Conservation (phyloP, 2,797 vertebrate species). For the Melanotaenia parkinsoni region DNA sequence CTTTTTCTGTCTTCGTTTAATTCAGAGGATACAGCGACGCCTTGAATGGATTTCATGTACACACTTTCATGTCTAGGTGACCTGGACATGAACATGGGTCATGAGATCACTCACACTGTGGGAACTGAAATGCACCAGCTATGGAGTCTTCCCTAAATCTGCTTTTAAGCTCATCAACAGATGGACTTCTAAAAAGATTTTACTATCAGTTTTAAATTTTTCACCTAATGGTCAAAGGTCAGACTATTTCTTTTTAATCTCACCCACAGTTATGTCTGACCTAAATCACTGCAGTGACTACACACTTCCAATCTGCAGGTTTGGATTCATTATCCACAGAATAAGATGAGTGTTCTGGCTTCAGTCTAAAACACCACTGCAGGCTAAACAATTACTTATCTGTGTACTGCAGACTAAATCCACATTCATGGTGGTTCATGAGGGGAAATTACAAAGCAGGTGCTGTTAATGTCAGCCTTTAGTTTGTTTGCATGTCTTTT, state of each 20-base stretch:
- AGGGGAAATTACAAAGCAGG: neutral
- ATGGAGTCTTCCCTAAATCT: neutral
- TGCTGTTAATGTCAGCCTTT: neutral
- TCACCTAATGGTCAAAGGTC: neutral
- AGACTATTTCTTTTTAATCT: constrained; percentile 1
- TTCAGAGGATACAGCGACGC: neutral
- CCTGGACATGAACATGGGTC: constrained; percentile 28
- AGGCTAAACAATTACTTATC: neutral
- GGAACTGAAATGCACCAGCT: constrained; percentile 31
- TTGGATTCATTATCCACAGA: neutral
- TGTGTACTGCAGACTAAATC: neutral
- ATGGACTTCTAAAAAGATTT: neutral
- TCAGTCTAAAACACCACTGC: neutral
- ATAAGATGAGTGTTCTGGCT: neutral
- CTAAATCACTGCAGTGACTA: constrained; percentile 1
- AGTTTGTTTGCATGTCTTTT: neutral
- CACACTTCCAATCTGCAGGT: neutral
- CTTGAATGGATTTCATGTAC: constrained; percentile 17
- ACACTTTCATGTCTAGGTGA: constrained; percentile 6
- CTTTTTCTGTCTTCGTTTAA: neutral
- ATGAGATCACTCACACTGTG: constrained; percentile 32
- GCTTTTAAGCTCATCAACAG: neutral
- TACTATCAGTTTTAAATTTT: neutral
- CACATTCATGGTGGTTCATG: too few relatives aligned
- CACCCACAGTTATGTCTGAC: neutral